phyloP scores from a whole-genome alignment of 2,113 vertebrate species.

The Ornithorhynchus anatinus region DNA sequence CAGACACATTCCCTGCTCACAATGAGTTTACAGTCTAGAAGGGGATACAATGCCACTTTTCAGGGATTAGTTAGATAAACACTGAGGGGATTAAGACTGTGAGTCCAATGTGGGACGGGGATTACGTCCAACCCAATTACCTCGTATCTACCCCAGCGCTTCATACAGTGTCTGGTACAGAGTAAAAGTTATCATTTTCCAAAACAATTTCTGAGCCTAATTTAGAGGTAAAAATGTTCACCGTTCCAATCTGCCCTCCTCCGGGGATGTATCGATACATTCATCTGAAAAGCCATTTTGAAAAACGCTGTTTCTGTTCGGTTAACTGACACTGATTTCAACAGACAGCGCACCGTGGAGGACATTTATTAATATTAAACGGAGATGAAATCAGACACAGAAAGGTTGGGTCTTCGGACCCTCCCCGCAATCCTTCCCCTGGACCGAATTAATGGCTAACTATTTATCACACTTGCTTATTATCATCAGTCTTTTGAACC shows the following conservation, averaged over 20 bases:
- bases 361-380: constrained; percentile 24
- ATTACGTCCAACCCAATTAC: too few relatives aligned
- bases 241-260: not conserved
- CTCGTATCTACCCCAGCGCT: too few relatives aligned
- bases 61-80: too few relatives aligned
- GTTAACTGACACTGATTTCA: too few relatives aligned
- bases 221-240: not conserved
- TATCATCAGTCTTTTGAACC: constrained; percentile 41
- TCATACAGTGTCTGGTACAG: too few relatives aligned
- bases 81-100: too few relatives aligned
- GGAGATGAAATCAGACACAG: constrained; percentile 25
- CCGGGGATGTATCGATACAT: not conserved
- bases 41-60: too few relatives aligned
- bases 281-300: not conserved
- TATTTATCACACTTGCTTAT: constrained; percentile 27
- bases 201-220: not conserved
- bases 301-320: too few relatives aligned
- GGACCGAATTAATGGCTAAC: constrained; percentile 30
- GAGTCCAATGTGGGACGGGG: too few relatives aligned
- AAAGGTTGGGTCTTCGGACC: constrained; percentile 44
- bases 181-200: too few relatives aligned
- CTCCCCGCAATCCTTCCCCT: constrained; percentile 36
- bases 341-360: not conserved
- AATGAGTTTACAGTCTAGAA: too few relatives aligned
- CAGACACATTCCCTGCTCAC: too few relatives aligned